phyloP scores from a whole-genome alignment of 2,888 invertebrate species.

The Ganaspis brasiliensis region DNA sequence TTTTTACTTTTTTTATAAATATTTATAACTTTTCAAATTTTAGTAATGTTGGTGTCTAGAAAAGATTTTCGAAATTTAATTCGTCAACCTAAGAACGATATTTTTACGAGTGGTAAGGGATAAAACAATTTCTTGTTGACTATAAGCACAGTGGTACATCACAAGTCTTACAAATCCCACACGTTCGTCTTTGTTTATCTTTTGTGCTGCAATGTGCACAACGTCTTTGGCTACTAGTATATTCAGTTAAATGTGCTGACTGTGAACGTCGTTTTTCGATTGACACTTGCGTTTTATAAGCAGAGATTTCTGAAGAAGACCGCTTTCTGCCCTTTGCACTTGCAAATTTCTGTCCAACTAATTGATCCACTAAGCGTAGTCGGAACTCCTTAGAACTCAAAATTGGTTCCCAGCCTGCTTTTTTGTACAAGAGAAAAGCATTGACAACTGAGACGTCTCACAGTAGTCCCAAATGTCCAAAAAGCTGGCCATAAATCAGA shows the following conservation, averaged over 20 bases:
- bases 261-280: constrained; percentile 38
- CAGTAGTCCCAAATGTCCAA: no score
- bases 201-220: constrained; percentile 48
- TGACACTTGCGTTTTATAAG: constrained; percentile 42
- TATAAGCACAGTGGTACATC: constrained; percentile 40
- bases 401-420: constrained; percentile 13
- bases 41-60: no score
- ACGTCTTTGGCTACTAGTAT: constrained; percentile 3
- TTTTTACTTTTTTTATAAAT: no score
- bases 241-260: constrained; percentile 35
- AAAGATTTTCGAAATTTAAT: no score
- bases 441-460: constrained; percentile 42
- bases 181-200: constrained; percentile 30
- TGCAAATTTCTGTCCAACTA: constrained; percentile 35
- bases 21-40: no score
- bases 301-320: not conserved
- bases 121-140: no score
- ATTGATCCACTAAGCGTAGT: constrained; percentile 45
- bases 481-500: no score
- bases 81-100: no score
- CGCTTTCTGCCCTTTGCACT: constrained; percentile 41
- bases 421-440: constrained; percentile 47
- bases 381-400: constrained; percentile 36
- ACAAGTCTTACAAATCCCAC: constrained; percentile 38
- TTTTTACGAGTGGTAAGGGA: no score